A percentile compares a stretch with the other conserved stretches of the same genome.
Evolutionary conservation across 1,140 invertebrate species (phyloP).

Genomic region (Hylaeus anthracinus): DNA sequence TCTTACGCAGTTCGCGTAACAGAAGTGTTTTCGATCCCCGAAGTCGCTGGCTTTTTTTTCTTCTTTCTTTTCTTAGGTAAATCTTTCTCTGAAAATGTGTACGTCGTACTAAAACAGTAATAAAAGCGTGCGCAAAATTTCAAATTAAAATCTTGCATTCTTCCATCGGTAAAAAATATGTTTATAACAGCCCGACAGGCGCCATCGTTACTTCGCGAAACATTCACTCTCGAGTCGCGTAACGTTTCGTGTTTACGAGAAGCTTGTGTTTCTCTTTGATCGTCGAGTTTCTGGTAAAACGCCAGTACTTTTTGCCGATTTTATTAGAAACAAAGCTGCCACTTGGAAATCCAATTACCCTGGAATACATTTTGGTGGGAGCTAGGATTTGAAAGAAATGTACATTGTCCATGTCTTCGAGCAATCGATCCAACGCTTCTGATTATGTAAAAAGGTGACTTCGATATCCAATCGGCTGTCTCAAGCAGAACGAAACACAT

Average conservation of each 20-base stretch:
- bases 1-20: constrained; percentile 17
- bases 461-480: too few relatives aligned
- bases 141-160: too few relatives aligned
- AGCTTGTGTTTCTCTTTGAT: background rate
- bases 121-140: too few relatives aligned
- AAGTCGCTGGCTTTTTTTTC: background rate
- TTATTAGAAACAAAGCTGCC: constrained; percentile 8
- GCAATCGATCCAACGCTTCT: too few relatives aligned
- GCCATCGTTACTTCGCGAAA: background rate
- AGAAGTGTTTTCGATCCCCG: constrained; percentile 27
- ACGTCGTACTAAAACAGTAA: too few relatives aligned
- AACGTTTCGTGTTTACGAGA: constrained; percentile 1
- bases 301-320: background rate
- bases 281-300: background rate
- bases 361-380: background rate
- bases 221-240: background rate
- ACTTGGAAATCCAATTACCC: background rate
- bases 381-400: too few relatives aligned
- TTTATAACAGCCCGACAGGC: background rate
- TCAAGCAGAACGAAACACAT: too few relatives aligned
- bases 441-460: too few relatives aligned
- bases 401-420: too few relatives aligned
- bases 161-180: too few relatives aligned
- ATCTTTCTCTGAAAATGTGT: background rate
- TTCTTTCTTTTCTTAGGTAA: too few relatives aligned